Base-by-base conservation (phyloP, 2,888 invertebrate genomes). In the Leptinotarsa rubiginosa region DNA sequence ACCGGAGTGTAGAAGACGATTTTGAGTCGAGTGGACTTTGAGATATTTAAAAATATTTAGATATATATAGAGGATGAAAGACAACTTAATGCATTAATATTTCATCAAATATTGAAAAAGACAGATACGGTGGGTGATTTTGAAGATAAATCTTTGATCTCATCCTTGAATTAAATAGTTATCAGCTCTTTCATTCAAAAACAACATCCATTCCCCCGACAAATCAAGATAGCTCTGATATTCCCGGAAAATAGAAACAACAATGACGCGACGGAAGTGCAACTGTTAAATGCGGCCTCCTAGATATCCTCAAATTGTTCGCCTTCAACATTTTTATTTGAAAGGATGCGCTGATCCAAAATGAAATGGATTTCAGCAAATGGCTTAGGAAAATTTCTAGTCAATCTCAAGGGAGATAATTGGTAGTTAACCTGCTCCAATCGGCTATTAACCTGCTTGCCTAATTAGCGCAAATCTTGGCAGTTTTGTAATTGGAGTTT, bases 401-500 rank as follows among this genome's bases (percentile, higher is more conserved):
- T 69, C 75, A 75, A 75, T 75, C 75, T 73, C 77, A 62, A 41
- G 69, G 59, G 70, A 74, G 76, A 74, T 77, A 81, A 80, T 80
- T 81, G 78, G 75, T 78, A 81, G 80, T 81, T 82, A 81, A 80
- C 78, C 80, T 74, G 69, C 78, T 78, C 77, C 81, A 81, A 83
- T 83, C 81, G 81, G 78, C 81, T 81, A 81, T 82, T 82, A 82
- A 82, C 83, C 81, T 79, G 79, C 74, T 81, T 81, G 79, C 76
- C 77, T 80, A 82, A 83, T 82, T 83, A 81, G 78, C 74, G 80
- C 81, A 79, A 80, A 81, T 83, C 79, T 81, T 78, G 80, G 66
- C 69, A 75, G 76, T 78, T 78, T 75, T 75, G 69, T 75, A 75
- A 76, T 78, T 78, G 73, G 75, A 72, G 71, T 73, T 76, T 76